phyloP scores from a whole-genome alignment of 2,113 vertebrate species.

The Butorides virescens region DNA sequence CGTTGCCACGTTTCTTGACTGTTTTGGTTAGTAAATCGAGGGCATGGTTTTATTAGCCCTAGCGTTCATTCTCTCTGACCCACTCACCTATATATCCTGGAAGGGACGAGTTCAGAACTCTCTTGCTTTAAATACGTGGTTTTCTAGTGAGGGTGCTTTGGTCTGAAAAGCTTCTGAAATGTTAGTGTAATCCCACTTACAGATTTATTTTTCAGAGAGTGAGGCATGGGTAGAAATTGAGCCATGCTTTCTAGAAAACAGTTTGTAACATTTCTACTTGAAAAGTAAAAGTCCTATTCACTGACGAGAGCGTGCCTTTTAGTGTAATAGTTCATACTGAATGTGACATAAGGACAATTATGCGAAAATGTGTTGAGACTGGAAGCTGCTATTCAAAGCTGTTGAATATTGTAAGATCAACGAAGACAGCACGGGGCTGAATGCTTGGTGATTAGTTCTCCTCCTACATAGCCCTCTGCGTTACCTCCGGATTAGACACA shows the following conservation, averaged over 20 bases:
- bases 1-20: fast-evolving
- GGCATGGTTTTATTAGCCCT: not conserved
- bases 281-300: not conserved
- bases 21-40: not conserved
- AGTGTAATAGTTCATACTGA: not conserved
- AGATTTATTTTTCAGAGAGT: not conserved
- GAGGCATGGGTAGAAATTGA: not conserved
- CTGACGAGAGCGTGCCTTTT: not conserved
- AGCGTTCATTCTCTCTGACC: not conserved
- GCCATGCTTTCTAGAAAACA: not conserved
- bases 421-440: not conserved
- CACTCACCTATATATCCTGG: not conserved
- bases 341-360: not conserved
- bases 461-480: not conserved
- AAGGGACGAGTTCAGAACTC: not conserved
- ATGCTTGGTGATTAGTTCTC: not conserved
- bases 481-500: not conserved
- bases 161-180: not conserved
- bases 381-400: not conserved
- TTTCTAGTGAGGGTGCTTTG: not conserved
- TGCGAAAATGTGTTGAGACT: not conserved
- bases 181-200: fast-evolving
- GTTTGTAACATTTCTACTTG: not conserved
- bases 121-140: fast-evolving
- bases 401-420: not conserved